Percentiles rank a stretch among this genome's conserved stretches.
phyloP scores from a whole-genome alignment of 2,888 invertebrate genomes.

The Pollenia amentaria region DNA sequence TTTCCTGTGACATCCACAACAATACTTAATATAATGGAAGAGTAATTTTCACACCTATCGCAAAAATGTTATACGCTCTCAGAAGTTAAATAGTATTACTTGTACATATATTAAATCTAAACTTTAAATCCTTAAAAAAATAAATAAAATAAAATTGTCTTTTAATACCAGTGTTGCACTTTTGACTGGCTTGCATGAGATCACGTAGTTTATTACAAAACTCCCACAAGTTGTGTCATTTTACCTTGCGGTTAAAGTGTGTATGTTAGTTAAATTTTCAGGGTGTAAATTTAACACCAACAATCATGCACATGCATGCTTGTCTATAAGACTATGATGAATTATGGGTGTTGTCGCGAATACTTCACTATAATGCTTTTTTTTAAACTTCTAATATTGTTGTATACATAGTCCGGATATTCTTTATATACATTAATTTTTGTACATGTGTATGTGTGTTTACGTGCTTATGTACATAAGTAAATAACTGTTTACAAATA shows the following conservation, averaged over 20 bases:
- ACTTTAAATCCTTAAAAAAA: neutral
- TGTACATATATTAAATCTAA: neutral
- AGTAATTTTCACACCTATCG: no score
- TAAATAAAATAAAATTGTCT: neutral
- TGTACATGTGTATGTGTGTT: neutral
- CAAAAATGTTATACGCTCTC: no score
- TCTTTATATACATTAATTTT: neutral
- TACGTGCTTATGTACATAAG: neutral
- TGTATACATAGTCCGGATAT: neutral
- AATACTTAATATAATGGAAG: no score
- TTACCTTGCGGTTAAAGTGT: conserved; percentile 62
- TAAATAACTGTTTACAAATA: neutral
- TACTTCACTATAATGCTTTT: neutral
- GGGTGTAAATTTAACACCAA: conserved; percentile 45
- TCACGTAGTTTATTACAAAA: conserved; percentile 74
- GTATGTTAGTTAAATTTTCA: conserved; percentile 51
- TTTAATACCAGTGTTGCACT: conserved; percentile 25
- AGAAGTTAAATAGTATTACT: no score
- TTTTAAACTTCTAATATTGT: conserved; percentile 6
- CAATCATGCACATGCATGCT: conserved; percentile 23
- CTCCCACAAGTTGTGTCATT: conserved; percentile 68
- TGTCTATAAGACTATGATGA: conserved; percentile 7
- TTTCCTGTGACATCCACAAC: no score
- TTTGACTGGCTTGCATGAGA: conserved; percentile 58
- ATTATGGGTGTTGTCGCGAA: conserved; percentile 39